Percentiles rank a stretch among this genome's conserved stretches.
phyloP scores from a whole-genome alignment of 2,113 vertebrate genomes.

The Phoenicopterus ruber region DNA sequence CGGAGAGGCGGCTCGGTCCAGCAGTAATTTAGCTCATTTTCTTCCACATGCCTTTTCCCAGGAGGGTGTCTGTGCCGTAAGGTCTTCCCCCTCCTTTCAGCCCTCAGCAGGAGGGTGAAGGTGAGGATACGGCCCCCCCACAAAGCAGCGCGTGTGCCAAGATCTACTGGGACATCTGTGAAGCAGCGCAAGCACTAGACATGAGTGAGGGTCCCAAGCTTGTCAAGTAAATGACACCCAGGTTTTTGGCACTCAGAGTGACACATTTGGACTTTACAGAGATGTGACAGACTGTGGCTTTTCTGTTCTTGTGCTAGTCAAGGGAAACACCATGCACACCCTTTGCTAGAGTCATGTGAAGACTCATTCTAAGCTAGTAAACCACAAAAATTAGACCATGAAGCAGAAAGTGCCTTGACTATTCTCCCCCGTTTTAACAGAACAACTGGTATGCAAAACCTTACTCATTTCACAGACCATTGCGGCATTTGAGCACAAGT shows the following conservation, averaged over 20 bases:
- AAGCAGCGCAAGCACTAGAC: neutral
- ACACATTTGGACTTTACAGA: conserved; percentile 20
- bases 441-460: neutral
- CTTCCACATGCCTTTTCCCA: neutral
- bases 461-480: neutral
- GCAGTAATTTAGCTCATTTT: neutral
- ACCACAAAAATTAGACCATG: neutral
- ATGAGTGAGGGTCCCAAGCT: neutral
- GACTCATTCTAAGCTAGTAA: neutral
- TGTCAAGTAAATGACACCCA: neutral
- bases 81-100: neutral
- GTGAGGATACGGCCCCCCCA: neutral
- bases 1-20: neutral
- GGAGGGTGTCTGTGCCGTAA: neutral
- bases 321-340: neutral
- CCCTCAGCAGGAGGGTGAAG: neutral
- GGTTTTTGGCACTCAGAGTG: conserved; percentile 10
- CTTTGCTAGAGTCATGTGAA: neutral
- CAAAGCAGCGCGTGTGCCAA: neutral
- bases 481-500: neutral
- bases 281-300: neutral
- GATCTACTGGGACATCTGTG: neutral
- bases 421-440: neutral
- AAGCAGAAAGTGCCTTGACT: neutral
- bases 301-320: conserved; percentile 11